Base-by-base conservation (phyloP, 2,888 invertebrate species). In the Leptarthrus brevirostris region DNA sequence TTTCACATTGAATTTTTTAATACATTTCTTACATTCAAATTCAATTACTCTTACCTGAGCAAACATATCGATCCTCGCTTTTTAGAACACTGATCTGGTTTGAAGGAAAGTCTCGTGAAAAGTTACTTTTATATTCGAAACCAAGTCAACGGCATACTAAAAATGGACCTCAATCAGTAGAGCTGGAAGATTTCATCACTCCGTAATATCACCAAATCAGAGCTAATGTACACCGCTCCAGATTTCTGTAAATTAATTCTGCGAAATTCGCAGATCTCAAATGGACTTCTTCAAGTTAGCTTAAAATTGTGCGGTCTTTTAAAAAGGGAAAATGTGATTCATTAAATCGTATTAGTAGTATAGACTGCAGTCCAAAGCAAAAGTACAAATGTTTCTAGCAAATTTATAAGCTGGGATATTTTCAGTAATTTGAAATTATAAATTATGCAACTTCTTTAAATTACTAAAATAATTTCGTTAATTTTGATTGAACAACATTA, bases 41-140 rank as follows among this genome's bases (percentile, higher is more conserved):
- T n/a, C 16, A 54, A 24, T 3, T 24, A 22, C 22, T 34, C 79
- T 83, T 80, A 84, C 85, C 83, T 84, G 81, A 77, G 80, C 78
- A 78, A 85, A 80, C 84, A 84, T 84, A 74, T 74, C 78, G 80
- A 80, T 82, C 83, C 80, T 81, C 80, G 80, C 84, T 81, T 79
- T 79, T 81, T 80, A 82, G 81, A 82, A 81, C 82, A 81, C 83
- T 81, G 79, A 80, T 83, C 79, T 80, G 81, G 76, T 85, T 82
- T 84, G 84, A 84, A 26, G 82, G 82, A 83, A 80, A 79, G 80
- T 80, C 77, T 78, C 77, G 78, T 80, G 78, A 78, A 79, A 79
- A 80, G 79, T 82, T 80, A 82, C 83, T 84, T 84, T 83, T 84
- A 84, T 84, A 84, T 78, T 71, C 54, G 52, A 6, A 47, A 49